These are phyloP conservation scores for Liparis tanakae DNA, from an alignment of 2,797 vertebrate species.

Conservation along the genomic window DNA sequence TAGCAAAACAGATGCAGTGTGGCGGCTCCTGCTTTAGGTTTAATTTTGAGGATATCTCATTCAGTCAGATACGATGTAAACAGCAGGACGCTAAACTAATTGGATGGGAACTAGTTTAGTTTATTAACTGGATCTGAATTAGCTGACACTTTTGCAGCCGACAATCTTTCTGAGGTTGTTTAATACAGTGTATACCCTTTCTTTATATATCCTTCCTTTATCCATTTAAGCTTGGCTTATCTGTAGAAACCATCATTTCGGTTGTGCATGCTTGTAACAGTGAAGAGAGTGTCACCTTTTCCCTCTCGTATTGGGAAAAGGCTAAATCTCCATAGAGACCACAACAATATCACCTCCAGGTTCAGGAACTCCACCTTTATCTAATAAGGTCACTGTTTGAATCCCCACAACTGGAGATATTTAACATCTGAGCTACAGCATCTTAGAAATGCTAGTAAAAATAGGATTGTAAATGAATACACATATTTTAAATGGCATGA, in stretches of 20 bases:
- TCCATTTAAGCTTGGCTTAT: slow-evolving; percentile 22
- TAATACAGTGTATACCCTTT: not conserved
- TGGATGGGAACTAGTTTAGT: not conserved
- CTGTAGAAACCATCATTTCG: slow-evolving; percentile 14
- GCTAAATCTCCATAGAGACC: slow-evolving; percentile 42
- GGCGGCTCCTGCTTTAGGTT: not conserved
- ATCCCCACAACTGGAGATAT: slow-evolving; percentile 11
- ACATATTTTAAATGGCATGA: not conserved
- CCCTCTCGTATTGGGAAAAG: slow-evolving; percentile 16
- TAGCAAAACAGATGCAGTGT: slow-evolving; percentile 12
- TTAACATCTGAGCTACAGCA: slow-evolving; percentile 18
- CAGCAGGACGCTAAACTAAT: slow-evolving; percentile 33
- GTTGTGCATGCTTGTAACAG: slow-evolving; percentile 17
- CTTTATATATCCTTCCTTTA: slow-evolving; percentile 6
- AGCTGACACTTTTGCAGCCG: too few relatives aligned
- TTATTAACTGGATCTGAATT: too few relatives aligned
- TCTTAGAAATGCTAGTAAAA: not conserved
- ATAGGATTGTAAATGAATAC: not conserved
- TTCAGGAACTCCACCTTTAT: slow-evolving; percentile 46
- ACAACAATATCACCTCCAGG: slow-evolving; percentile 33
- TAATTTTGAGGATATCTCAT: slow-evolving; percentile 15
- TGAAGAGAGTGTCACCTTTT: not conserved
- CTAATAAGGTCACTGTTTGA: slow-evolving; percentile 35
- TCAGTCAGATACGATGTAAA: slow-evolving; percentile 1
- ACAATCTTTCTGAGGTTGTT: slow-evolving; percentile 4